These are phyloP conservation scores for Chelonus formosanus DNA, from an alignment of 2,888 invertebrate species.

Conservation along the genomic window DNA sequence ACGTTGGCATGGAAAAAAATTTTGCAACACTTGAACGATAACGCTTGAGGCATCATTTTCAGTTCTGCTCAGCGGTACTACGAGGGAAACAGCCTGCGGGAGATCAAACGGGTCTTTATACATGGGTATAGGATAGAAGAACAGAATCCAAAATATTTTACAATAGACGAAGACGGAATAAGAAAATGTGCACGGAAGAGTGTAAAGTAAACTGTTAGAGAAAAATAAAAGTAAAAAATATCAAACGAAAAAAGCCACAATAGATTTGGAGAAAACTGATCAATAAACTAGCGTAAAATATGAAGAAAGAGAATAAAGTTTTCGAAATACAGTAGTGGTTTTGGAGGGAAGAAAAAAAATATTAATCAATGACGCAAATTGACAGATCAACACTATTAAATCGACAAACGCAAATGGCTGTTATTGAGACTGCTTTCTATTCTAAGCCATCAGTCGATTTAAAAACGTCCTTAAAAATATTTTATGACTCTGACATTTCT, in stretches of 20 bases:
- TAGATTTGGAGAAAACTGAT: background rate
- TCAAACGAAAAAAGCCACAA: background rate
- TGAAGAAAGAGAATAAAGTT: background rate
- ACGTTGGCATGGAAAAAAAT: slow-evolving; percentile 16
- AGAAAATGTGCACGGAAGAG: slow-evolving; percentile 13
- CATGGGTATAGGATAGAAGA: slow-evolving; percentile 4
- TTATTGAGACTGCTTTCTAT: background rate
- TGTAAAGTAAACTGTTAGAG: background rate
- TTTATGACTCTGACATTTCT: background rate
- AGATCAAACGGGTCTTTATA: slow-evolving; percentile 12
- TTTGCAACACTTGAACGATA: slow-evolving; percentile 19
- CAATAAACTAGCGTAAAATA: background rate
- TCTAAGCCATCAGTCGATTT: background rate
- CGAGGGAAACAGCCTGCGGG: slow-evolving; percentile 1
- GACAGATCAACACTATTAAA: background rate
- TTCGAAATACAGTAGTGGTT: too few species aligned
- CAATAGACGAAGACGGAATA: slow-evolving; percentile 10
- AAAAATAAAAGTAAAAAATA: background rate
- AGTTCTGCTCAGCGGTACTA: slow-evolving; percentile 6
- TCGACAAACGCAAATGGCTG: background rate
- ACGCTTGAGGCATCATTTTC: slow-evolving; percentile 25
- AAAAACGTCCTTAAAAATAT: background rate
- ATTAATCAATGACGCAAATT: slow-evolving; percentile 7
- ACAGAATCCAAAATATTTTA: slow-evolving; percentile 19
- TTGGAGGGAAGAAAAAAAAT: too few species aligned